A percentile compares a stretch with the other conserved stretches of the same genome.
These are phyloP conservation scores for Calonectris borealis DNA, from an alignment of 2,113 vertebrate genomes.

Conservation along the genomic window DNA sequence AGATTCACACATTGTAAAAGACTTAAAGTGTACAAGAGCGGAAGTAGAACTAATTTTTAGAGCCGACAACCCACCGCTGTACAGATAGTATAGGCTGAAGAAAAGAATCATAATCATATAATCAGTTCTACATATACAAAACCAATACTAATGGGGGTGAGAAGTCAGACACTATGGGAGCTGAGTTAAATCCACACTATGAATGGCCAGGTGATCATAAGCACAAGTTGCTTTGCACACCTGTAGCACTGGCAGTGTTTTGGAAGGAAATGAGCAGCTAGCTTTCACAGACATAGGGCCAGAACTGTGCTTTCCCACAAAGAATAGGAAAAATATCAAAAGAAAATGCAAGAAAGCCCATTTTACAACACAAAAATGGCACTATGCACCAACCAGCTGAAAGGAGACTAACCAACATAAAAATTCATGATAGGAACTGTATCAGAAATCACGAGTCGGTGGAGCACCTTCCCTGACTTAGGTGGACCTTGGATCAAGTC, in stretches of 20 bases:
- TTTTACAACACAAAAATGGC: background rate
- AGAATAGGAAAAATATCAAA: background rate
- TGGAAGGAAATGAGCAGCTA: background rate
- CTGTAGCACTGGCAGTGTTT: background rate
- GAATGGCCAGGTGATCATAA: background rate
- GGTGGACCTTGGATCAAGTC: background rate
- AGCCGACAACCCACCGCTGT: background rate
- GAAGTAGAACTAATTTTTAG: background rate
- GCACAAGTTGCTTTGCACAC: background rate
- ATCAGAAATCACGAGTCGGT: accelerated
- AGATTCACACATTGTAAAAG: background rate
- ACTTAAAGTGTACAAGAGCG: background rate
- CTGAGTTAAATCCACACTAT: background rate
- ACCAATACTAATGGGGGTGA: background rate
- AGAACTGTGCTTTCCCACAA: background rate
- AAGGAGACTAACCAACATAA: background rate
- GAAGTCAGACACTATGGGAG: background rate
- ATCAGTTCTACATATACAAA: background rate
- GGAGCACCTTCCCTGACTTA: background rate
- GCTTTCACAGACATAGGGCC: background rate
- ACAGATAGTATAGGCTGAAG: background rate
- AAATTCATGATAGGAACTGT: background rate
- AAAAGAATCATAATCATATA: background rate
- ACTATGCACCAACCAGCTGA: background rate
- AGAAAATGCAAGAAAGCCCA: background rate